Evolutionary conservation across 2,888 invertebrate genomes (phyloP), one percentile per base, ranked within the genome.

Genomic region (Ferdinandea cuprea): DNA sequence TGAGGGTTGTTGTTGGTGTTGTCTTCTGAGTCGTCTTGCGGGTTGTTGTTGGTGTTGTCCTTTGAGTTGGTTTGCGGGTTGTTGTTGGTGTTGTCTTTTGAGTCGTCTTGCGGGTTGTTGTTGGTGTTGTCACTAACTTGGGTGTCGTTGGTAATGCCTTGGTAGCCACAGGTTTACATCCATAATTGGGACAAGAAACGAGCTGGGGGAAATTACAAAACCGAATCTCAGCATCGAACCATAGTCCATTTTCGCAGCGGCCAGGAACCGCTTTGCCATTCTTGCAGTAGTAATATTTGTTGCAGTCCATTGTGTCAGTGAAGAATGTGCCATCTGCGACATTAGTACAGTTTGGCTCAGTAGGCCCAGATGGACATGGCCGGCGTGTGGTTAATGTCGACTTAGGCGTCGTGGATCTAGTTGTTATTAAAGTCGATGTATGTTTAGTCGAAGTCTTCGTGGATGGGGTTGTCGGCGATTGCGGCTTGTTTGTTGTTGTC

Each of bases 231-330:
- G 40, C 15, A 40, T 77, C 72, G 19, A 78, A 83, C 77, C 68
- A 78, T 5, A 58, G 28, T 2, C 77, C 78, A 9, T 28, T 1
- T 5, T 44, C 11, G 17, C 77, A 83, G 11, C 44, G 46, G 0
- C 8, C 7, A 1, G 32, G 19, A 2, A 28, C 7, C 6, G 68
- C 50, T 0, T 21, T 15, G 21, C 72, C 52, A 25, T 77, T 35
- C 15, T 17, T 71, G 17, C 83, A 83, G 8, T 63, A 7, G 32
- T 66, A 83, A 35, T 61, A 83, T 40, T 72, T 83, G 17, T 66
- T 71, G 63, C 83, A 78, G 40, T 83, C 58, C 6, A 35, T 35
- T 35, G 46, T 28, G 15, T 79, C 78, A 0, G 19, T 50, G 1
- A 35, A 17, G 19, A 19, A 17, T 9, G 37, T 21, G 30, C 58